Base-by-base conservation (phyloP, 1,140 invertebrate genomes). In the Caerostris extrusa region DNA sequence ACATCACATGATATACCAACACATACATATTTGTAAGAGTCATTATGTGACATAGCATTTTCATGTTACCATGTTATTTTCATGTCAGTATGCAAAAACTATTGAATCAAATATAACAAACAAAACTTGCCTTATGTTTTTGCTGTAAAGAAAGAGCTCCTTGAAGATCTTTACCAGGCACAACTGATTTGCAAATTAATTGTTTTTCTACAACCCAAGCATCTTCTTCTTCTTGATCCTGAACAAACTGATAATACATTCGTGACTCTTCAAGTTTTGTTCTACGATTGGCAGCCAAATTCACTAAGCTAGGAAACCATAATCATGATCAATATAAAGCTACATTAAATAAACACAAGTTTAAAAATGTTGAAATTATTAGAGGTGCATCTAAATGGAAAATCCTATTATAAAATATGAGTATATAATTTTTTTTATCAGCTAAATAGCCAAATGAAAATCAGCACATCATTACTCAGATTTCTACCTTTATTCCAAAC, bases 171-270 rank as follows among this genome's bases (percentile, higher is more conserved):
- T 99, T 99, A 1, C 98, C 98, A 0, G 98, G 97, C n/a, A 99
- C 97, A 14, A 98, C 98, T 7, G 98, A 97, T 95, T 97, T 97
- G 95, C 98, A 99, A 94, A 99, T 98, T 12, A 98, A 96, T 95
- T 99, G 98, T 95, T 99, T 99, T 95, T 99, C 98, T 8, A 98
- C 97, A 53, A 99, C 96, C 98, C 99, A 99, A 0, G 98, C 98
- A 96, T 98, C 98, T 96, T 99, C 98, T 95, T 98, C 98, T 94
- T 98, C 98, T 95, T 98, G 98, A 96, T 99, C 98, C 91, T 97
- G 98, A 88, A 99, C 96, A 96, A 99, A 99, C 95, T 99, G 98
- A 96, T 98, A 99, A 95, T 99, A 98, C 95, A 98, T 98, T 94
- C 98, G 97, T 0, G 98, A 98, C 94, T 99, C 98, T 95, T 99